A percentile compares a stretch with the other conserved stretches of the same genome.
Conservation (phyloP, 2,888 invertebrate genomes). For the Caenorhabditis imperialis region DNA sequence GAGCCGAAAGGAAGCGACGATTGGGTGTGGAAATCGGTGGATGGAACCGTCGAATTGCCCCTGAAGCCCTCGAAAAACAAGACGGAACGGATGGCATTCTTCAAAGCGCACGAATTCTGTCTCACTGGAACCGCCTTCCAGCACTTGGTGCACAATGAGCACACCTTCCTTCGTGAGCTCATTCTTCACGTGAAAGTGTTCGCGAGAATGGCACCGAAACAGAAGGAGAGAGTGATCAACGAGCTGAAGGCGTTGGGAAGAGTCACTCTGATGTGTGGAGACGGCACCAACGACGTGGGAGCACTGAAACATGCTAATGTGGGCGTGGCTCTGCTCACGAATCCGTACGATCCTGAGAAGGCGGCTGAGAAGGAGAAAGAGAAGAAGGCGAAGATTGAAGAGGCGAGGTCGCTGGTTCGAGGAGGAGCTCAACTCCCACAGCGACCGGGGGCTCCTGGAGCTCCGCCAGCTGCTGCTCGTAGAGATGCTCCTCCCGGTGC, state of each 20-base stretch:
- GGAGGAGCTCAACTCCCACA: constrained; percentile 41
- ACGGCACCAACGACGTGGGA: constrained; percentile 99
- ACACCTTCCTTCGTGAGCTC: constrained; percentile 84
- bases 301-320: constrained; percentile 98
- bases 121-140: constrained; percentile 87
- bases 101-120: constrained; percentile 89
- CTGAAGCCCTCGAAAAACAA: constrained; percentile 44
- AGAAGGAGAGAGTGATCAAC: constrained; percentile 95
- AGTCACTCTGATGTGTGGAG: constrained; percentile 97
- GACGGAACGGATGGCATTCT: constrained; percentile 81
- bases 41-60: constrained; percentile 76
- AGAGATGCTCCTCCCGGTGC: constrained; percentile 60
- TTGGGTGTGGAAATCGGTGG: constrained; percentile 84
- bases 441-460: constrained; percentile 8
- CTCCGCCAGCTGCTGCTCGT: constrained; percentile 18
- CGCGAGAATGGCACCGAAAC: constrained; percentile 97
- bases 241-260: constrained; percentile 90
- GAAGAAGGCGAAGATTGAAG: constrained; percentile 58
- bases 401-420: constrained; percentile 34
- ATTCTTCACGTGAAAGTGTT: constrained; percentile 92
- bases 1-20: constrained; percentile 64
- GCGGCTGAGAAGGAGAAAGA: constrained; percentile 60
- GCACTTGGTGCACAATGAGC: constrained; percentile 83
- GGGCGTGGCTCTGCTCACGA: constrained; percentile 79
- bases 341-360: constrained; percentile 74